Evolutionary conservation across 2,888 invertebrate genomes (phyloP).

Genomic region (Acanthosepion pharaonis): DNA sequence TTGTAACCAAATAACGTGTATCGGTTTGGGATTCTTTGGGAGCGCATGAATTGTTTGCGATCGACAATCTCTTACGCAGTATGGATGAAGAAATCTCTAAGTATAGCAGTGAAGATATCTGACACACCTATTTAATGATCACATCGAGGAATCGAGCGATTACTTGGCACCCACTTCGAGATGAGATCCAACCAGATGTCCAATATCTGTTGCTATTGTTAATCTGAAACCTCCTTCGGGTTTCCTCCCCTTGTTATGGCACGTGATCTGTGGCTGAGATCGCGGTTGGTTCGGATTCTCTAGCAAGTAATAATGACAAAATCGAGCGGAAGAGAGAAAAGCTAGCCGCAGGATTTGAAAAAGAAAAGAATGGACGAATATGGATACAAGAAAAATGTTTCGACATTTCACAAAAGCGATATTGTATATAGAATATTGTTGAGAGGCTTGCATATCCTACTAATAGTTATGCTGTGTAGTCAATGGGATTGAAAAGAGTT

Average conservation of each 20-base stretch:
- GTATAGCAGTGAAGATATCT: background rate
- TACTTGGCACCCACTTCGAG: background rate
- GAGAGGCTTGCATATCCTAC: background rate
- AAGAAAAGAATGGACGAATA: background rate
- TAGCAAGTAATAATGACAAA: background rate
- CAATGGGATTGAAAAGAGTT: too few relatives aligned
- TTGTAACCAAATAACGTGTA: too few relatives aligned
- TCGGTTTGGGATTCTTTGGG: too few relatives aligned
- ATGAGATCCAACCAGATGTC: background rate
- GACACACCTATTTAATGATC: background rate
- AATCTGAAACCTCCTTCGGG: background rate
- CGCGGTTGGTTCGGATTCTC: background rate
- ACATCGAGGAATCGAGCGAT: background rate
- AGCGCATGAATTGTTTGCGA: too few relatives aligned
- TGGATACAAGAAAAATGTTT: constrained; percentile 10
- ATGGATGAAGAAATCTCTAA: too few relatives aligned
- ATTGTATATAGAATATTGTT: background rate
- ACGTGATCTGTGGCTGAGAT: background rate
- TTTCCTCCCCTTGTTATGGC: background rate
- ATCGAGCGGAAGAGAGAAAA: constrained; percentile 20
- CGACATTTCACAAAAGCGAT: background rate
- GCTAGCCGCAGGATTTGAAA: constrained; percentile 4
- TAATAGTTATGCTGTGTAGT: background rate
- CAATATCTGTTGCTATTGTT: constrained; percentile 23
- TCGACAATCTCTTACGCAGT: too few relatives aligned